Evolutionary conservation across 2,113 vertebrate species (phyloP).

Genomic region (Otolemur garnettii): DNA sequence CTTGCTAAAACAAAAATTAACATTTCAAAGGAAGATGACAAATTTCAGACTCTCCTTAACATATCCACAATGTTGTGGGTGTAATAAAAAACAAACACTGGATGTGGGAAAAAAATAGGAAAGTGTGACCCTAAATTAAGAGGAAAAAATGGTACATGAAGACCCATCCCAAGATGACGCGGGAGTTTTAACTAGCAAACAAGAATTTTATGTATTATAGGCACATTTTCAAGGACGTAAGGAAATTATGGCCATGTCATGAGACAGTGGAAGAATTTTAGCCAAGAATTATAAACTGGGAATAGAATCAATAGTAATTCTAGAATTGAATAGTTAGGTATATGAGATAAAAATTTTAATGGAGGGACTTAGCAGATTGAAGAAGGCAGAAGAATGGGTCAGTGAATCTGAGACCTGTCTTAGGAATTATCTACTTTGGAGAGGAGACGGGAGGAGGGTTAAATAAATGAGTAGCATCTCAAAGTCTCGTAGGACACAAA

Average conservation of each 20-base stretch:
- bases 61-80: not conserved
- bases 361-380: not conserved
- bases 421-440: not conserved
- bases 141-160: not conserved
- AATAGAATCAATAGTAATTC: not conserved
- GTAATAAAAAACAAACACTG: not conserved
- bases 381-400: not conserved
- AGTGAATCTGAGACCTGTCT: not conserved
- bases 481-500: not conserved
- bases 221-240: not conserved
- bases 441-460: not conserved
- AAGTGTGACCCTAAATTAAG: not conserved
- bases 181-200: not conserved
- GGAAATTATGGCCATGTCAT: not conserved
- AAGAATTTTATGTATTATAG: not conserved
- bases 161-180: not conserved
- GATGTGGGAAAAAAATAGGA: not conserved
- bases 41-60: not conserved
- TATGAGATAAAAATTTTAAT: not conserved
- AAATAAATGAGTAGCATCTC: not conserved
- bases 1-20: slow-evolving; percentile 18
- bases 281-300: not conserved
- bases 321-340: not conserved
- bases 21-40: not conserved
- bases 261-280: not conserved